Conservation (phyloP, 2,888 invertebrate species). For the Galerucella pusilla region DNA sequence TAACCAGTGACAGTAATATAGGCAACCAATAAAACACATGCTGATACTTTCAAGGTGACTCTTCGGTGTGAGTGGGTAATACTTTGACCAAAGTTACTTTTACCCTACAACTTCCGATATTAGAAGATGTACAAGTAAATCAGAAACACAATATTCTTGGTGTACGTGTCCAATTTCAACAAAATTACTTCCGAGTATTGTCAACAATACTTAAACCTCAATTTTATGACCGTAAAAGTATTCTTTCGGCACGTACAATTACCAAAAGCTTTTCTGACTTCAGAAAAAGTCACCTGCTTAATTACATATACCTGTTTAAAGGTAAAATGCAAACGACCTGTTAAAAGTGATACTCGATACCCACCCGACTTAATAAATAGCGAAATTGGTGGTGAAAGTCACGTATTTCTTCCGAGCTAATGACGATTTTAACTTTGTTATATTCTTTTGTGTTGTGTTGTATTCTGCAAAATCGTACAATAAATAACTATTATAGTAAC, state of each 20-base stretch:
- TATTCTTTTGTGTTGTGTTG: not conserved
- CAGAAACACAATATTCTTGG: too few species aligned
- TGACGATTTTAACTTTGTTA: not conserved
- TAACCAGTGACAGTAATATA: too few species aligned
- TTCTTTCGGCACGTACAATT: not conserved
- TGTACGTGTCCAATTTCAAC: too few species aligned
- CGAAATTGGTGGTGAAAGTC: slow-evolving; percentile 3
- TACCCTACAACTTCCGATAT: too few species aligned
- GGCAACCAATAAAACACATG: too few species aligned
- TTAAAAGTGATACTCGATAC: slow-evolving; percentile 1
- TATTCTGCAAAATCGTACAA: too few species aligned
- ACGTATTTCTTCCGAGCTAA: not conserved
- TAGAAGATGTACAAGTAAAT: too few species aligned
- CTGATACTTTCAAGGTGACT: too few species aligned
- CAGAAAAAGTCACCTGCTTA: not conserved
- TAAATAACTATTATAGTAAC: too few species aligned
- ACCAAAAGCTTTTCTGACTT: not conserved
- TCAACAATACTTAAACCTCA: not conserved
- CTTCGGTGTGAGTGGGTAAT: too few species aligned
- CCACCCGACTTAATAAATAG: not conserved
- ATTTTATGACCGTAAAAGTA: not conserved
- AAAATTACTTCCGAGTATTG: not conserved
- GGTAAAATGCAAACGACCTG: not conserved
- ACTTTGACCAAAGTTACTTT: too few species aligned
- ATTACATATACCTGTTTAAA: not conserved